A percentile compares a stretch with the other conserved stretches of the same genome.
phyloP scores from a whole-genome alignment of 2,113 vertebrate species.

The Grantiella picta region DNA sequence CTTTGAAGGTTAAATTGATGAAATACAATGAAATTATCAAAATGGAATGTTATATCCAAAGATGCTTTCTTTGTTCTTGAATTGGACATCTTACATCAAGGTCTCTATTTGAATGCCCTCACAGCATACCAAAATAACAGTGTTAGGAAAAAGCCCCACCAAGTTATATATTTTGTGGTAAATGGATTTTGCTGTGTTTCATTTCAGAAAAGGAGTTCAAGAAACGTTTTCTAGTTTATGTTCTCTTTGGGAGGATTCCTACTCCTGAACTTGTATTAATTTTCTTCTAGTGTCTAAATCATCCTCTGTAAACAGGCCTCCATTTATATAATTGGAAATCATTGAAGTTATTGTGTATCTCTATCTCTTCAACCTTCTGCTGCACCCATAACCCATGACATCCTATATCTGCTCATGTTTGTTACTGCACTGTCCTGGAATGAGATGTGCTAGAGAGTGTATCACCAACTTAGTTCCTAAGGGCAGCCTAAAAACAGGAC shows the following conservation, averaged over 20 bases:
- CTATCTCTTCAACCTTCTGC: not conserved
- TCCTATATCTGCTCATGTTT: not conserved
- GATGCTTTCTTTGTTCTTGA: constrained; percentile 17
- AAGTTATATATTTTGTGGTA: not conserved
- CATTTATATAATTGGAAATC: not conserved
- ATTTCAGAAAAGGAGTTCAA: not conserved
- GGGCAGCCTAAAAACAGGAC: not conserved
- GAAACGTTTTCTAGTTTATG: not conserved
- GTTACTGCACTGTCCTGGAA: not conserved
- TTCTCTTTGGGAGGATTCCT: not conserved
- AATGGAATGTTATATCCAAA: not conserved
- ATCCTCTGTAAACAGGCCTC: not conserved
- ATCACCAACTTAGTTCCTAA: not conserved
- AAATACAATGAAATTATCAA: constrained; percentile 5
- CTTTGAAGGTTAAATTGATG: not conserved
- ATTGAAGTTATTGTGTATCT: not conserved
- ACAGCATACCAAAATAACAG: not conserved
- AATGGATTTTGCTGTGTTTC: not conserved
- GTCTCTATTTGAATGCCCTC: not conserved
- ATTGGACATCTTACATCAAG: not conserved
- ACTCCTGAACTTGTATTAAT: not conserved
- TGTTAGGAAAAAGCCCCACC: not conserved
- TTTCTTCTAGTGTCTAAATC: not conserved
- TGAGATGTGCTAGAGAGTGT: not conserved
- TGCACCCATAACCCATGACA: not conserved